phyloP scores from a whole-genome alignment of 2,888 invertebrate genomes.

The Odontothrips loti region DNA sequence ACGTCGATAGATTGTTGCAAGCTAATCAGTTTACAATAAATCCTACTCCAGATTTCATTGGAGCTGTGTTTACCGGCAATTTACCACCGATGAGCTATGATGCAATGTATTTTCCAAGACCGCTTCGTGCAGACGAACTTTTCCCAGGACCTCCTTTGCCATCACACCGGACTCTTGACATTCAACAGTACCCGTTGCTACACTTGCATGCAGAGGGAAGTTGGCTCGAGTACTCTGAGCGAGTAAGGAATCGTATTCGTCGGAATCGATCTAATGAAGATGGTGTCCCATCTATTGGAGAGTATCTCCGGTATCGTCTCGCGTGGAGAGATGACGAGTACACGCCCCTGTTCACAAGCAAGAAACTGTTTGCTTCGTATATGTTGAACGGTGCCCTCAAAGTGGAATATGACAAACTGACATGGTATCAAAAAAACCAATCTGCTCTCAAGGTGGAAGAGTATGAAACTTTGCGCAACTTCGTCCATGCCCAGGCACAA shows the following conservation, averaged over 20 bases:
- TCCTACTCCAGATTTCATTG: background rate
- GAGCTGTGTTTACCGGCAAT: background rate
- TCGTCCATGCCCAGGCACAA: background rate
- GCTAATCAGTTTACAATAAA: background rate
- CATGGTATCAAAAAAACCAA: background rate
- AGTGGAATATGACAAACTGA: background rate
- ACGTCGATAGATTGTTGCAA: background rate
- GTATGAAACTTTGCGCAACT: background rate
- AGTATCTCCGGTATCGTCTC: background rate
- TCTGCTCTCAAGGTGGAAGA: background rate
- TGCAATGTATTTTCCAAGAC: background rate
- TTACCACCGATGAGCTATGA: conserved; percentile 1
- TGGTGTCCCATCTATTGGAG: background rate
- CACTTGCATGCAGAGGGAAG: background rate
- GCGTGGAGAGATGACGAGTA: rapidly evolving
- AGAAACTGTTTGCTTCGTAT: background rate
- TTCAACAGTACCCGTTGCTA: background rate
- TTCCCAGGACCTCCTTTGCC: background rate
- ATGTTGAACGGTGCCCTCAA: background rate
- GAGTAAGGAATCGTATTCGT: background rate
- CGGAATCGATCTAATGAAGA: no score
- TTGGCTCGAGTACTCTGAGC: background rate
- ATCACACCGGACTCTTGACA: background rate
- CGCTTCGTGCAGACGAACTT: background rate
- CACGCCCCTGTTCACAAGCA: background rate